Evolutionary conservation across 2,888 invertebrate genomes (phyloP).

Genomic region (Theretra japonica): DNA sequence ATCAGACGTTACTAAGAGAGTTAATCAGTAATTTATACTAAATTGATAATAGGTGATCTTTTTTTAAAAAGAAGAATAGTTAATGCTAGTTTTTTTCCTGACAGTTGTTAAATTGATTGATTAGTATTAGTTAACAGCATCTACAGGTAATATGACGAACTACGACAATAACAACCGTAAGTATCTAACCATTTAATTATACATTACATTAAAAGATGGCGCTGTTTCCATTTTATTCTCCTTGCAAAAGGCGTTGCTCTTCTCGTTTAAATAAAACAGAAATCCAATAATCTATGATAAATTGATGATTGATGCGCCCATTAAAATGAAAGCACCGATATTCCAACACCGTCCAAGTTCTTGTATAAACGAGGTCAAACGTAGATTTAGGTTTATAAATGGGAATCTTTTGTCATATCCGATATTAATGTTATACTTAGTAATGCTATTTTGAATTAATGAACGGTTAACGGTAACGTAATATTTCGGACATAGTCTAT

Average conservation of each 20-base stretch:
- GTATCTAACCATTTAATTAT: neutral
- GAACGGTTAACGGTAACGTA: too few species aligned
- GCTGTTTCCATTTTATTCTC: neutral
- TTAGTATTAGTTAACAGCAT: too few species aligned
- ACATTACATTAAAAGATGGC: neutral
- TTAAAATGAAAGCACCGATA: conserved; percentile 24
- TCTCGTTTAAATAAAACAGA: conserved; percentile 6
- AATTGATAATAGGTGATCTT: too few species aligned
- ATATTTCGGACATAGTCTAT: too few species aligned
- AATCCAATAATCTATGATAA: conserved; percentile 26
- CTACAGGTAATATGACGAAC: too few species aligned
- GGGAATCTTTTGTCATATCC: neutral
- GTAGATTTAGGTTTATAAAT: conserved; percentile 15
- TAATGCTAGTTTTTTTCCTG: too few species aligned
- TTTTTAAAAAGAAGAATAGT: too few species aligned
- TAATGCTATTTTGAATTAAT: neutral
- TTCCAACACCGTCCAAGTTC: neutral
- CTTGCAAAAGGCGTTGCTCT: conserved; percentile 1
- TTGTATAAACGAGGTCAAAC: conserved; percentile 13
- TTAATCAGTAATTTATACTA: too few species aligned
- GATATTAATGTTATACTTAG: neutral
- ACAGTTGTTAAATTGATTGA: too few species aligned
- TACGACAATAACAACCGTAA: too few species aligned
- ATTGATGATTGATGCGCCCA: conserved; percentile 24
- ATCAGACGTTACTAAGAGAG: too few species aligned